Evolutionary conservation across 2,113 vertebrate species (phyloP).

Genomic region (Sylvia atricapilla): DNA sequence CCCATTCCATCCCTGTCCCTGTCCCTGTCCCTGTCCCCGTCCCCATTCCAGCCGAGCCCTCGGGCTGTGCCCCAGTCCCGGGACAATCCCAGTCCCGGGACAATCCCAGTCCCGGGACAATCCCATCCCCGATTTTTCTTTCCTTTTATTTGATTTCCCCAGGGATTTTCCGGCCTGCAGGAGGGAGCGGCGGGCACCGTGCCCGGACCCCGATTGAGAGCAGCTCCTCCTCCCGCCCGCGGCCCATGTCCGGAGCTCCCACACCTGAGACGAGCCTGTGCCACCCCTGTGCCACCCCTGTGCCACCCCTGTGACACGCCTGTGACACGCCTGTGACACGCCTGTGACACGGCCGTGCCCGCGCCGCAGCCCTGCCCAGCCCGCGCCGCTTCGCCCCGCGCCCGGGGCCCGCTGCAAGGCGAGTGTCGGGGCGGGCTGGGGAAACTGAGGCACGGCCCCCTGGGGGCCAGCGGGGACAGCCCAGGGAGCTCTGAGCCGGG

Average conservation of each 20-base stretch:
- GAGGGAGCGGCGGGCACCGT: not conserved
- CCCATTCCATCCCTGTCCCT: no score
- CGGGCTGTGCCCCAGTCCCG: rapidly evolving
- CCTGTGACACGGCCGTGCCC: not conserved
- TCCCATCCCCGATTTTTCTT: not conserved
- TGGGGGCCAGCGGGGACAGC: no score
- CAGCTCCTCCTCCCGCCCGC: rapidly evolving
- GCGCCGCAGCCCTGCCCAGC: slow-evolving; percentile 45
- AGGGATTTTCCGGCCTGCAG: not conserved
- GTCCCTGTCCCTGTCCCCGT: no score
- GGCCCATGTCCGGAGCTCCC: not conserved
- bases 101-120: not conserved
- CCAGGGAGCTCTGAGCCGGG: rapidly evolving
- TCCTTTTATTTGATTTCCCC: not conserved
- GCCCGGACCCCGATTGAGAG: not conserved
- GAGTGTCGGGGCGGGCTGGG: not conserved
- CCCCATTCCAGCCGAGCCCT: not conserved
- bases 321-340: not conserved
- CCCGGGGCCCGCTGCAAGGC: slow-evolving; percentile 22
- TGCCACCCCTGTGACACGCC: not conserved
- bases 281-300: not conserved
- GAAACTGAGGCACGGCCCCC: not conserved
- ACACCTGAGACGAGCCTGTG: not conserved
- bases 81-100: not conserved
- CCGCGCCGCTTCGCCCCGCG: not conserved